Percentiles rank a stretch among this genome's conserved stretches.
These are phyloP conservation scores for Heliothis subflexa DNA, from an alignment of 1,140 invertebrate species.

Conservation along the genomic window DNA sequence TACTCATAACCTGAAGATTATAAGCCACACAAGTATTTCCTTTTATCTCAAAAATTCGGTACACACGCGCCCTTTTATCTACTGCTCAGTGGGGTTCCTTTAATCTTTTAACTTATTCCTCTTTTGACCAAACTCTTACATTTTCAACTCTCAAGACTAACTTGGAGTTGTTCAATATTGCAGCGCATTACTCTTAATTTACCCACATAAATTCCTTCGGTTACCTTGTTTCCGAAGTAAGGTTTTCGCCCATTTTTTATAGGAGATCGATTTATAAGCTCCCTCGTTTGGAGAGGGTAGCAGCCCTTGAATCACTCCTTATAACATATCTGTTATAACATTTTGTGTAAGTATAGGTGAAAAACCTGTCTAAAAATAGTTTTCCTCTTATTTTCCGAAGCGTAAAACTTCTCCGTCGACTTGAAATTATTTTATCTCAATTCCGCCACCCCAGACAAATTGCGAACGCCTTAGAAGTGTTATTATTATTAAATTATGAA, in stretches of 20 bases:
- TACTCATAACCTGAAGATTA: constrained; percentile 5
- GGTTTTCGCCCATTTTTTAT: constrained; percentile 23
- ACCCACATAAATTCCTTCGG: constrained; percentile 38
- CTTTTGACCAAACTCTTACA: constrained; percentile 1
- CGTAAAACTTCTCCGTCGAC: no score
- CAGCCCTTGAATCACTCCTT: no score
- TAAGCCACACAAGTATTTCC: neutral
- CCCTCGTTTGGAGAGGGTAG: no score
- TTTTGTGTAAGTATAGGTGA: no score
- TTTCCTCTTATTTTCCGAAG: no score
- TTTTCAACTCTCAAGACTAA: neutral
- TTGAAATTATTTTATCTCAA: neutral
- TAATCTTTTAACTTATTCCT: constrained; percentile 24
- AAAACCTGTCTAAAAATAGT: no score
- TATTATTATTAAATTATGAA: neutral
- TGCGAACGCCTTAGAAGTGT: neutral
- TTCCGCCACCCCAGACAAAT: no score
- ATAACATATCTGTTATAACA: no score
- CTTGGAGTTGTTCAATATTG: constrained; percentile 29
- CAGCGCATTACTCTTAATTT: constrained; percentile 40
- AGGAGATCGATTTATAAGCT: constrained; percentile 18
- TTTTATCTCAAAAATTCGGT: neutral
- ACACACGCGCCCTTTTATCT: constrained; percentile 7
- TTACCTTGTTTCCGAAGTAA: constrained; percentile 11
- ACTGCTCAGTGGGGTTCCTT: neutral